These are phyloP conservation scores for Gisinianus flammeolus DNA, from an alignment of 2,888 invertebrate genomes.

Conservation along the genomic window DNA sequence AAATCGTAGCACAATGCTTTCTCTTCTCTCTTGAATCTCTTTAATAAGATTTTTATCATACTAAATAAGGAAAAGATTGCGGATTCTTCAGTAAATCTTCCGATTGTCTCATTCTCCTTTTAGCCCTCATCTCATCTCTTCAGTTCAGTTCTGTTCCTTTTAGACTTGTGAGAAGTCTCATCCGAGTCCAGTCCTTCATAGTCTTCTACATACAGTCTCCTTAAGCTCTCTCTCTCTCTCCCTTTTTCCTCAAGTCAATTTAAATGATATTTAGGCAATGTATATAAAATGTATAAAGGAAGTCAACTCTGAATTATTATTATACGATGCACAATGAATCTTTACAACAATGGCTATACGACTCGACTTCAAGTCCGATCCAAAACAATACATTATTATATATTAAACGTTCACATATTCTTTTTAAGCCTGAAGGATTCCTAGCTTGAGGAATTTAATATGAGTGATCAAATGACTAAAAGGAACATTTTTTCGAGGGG, in stretches of 20 bases:
- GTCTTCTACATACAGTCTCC: background rate
- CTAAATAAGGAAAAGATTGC: slow-evolving; percentile 46
- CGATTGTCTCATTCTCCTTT: slow-evolving; percentile 17
- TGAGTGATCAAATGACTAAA: too few relatives aligned
- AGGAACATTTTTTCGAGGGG: too few relatives aligned
- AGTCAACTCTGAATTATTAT: background rate
- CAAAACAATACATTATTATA: too few relatives aligned
- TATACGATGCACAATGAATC: too few relatives aligned
- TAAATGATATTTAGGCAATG: background rate
- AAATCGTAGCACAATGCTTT: slow-evolving; percentile 28
- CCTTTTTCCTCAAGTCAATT: background rate
- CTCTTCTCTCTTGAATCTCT: slow-evolving; percentile 14
- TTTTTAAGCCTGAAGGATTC: too few relatives aligned
- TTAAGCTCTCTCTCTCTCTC: background rate
- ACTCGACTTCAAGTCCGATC: too few relatives aligned
- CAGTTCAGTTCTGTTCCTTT: background rate
- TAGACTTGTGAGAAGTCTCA: background rate
- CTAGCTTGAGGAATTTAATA: too few relatives aligned
- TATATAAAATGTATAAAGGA: background rate
- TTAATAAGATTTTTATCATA: slow-evolving; percentile 46
- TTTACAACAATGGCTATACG: too few relatives aligned
- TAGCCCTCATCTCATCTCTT: slow-evolving; percentile 1
- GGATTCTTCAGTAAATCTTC: slow-evolving; percentile 43
- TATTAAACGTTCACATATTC: too few relatives aligned
- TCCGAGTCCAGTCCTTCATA: background rate